A percentile compares a stretch with the other conserved stretches of the same genome.
Conservation (phyloP, 2,888 invertebrate species). For the Hoplodrina ambigua region DNA sequence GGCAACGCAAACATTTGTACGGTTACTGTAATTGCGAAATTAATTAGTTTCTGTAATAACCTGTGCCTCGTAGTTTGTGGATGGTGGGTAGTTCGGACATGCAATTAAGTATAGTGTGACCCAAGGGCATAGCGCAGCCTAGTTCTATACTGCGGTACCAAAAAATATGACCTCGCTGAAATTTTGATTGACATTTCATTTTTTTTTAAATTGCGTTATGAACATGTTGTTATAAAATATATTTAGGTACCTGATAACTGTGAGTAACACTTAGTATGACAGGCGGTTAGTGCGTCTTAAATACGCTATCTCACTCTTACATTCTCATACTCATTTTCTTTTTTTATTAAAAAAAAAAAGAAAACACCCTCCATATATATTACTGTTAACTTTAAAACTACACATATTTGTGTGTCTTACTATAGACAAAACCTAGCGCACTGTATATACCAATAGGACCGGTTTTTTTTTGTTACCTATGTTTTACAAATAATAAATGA, state of each 20-base stretch:
- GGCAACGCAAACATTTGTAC: slow-evolving; percentile 40
- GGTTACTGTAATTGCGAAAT: slow-evolving; percentile 49
- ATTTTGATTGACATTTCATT: background rate
- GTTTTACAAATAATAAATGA: no score
- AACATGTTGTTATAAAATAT: background rate
- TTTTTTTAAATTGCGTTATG: slow-evolving; percentile 4
- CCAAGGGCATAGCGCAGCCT: slow-evolving; percentile 25
- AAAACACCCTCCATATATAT: no score
- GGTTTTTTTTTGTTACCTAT: no score
- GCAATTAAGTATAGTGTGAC: slow-evolving; percentile 43
- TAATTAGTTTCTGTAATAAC: slow-evolving; percentile 59
- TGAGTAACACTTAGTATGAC: no score
- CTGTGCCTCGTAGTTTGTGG: slow-evolving; percentile 39
- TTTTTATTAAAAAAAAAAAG: no score
- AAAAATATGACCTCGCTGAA: slow-evolving; percentile 2
- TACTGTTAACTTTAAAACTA: no score
- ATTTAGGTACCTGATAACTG: no score
- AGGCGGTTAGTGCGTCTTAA: no score
- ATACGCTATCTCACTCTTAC: background rate
- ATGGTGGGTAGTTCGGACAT: slow-evolving; percentile 36
- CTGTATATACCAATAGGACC: no score
- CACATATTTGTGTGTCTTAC: no score
- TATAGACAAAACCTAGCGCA: no score
- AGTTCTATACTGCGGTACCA: background rate
- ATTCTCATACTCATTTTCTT: no score